A percentile compares a stretch with the other conserved stretches of the same genome.
These are phyloP conservation scores for Trogon surrucura DNA, from an alignment of 2,113 vertebrate species.

Conservation along the genomic window DNA sequence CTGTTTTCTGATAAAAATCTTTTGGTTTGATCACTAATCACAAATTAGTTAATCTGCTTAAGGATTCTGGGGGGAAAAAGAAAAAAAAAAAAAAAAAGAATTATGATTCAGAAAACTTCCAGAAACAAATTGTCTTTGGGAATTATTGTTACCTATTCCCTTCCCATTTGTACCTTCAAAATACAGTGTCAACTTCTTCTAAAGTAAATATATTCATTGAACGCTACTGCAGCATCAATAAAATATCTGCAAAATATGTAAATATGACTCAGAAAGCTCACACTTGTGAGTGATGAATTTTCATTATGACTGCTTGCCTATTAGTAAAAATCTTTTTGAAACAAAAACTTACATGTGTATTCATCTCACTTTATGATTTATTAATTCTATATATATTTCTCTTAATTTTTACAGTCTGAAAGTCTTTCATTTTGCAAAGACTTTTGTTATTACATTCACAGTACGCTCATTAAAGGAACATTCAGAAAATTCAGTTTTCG, in stretches of 20 bases:
- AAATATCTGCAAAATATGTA: neutral
- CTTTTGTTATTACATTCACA: neutral
- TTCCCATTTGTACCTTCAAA: neutral
- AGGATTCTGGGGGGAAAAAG: neutral
- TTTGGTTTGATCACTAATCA: neutral
- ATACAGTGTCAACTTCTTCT: neutral
- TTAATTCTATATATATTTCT: neutral
- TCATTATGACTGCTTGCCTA: neutral
- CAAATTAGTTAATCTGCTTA: neutral
- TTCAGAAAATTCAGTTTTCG: neutral
- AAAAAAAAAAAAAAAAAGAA: neutral
- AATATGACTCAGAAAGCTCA: neutral
- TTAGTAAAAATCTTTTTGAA: neutral
- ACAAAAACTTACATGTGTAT: neutral
- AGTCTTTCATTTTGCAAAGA: neutral
- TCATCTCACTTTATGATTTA: neutral
- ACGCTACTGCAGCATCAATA: neutral
- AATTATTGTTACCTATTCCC: neutral
- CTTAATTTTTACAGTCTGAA: neutral
- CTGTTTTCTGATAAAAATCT: neutral
- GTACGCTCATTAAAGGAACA: neutral
- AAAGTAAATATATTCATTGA: neutral
- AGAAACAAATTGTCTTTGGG: neutral
- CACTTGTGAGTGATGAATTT: neutral
- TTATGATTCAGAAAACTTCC: neutral